Percentiles rank a stretch among this genome's conserved stretches.
Evolutionary conservation across 2,797 vertebrate genomes (phyloP).

Genomic region (Chaetodon trifasciatus): DNA sequence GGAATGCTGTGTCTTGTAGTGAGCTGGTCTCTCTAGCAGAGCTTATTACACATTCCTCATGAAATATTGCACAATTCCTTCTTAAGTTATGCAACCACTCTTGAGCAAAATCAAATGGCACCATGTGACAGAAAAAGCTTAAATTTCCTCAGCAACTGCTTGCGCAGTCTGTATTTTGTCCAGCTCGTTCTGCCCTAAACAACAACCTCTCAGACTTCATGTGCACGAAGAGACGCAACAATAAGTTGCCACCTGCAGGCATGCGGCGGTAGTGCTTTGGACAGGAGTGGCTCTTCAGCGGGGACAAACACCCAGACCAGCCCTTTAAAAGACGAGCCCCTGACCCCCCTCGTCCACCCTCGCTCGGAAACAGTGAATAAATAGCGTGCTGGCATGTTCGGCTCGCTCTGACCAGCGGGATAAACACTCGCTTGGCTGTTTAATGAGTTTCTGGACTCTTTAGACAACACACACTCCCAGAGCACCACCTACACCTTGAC

Average conservation of each 20-base stretch:
- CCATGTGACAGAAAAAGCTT: slow-evolving; percentile 24
- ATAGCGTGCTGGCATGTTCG: slow-evolving; percentile 19
- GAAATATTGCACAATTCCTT: slow-evolving; percentile 52
- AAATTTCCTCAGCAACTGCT: slow-evolving; percentile 28
- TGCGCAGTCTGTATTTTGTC: slow-evolving; percentile 17
- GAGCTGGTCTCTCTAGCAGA: slow-evolving; percentile 38
- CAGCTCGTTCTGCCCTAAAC: slow-evolving; percentile 3
- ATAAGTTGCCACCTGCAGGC: slow-evolving; percentile 28
- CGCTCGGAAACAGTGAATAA: slow-evolving; percentile 39
- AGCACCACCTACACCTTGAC: slow-evolving; percentile 56
- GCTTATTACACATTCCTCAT: slow-evolving; percentile 59
- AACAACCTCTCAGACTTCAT: neutral
- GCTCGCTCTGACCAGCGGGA: slow-evolving; percentile 43
- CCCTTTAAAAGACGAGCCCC: slow-evolving; percentile 4
- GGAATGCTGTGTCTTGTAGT: slow-evolving; percentile 22
- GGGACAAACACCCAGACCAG: slow-evolving; percentile 1
- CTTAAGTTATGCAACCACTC: slow-evolving; percentile 57
- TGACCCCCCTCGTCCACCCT: neutral
- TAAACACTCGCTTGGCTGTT: slow-evolving; percentile 58
- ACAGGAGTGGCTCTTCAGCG: slow-evolving; percentile 34
- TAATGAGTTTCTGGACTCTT: slow-evolving; percentile 46
- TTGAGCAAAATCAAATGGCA: slow-evolving; percentile 27
- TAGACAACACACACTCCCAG: slow-evolving; percentile 20
- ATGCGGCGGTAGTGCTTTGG: slow-evolving; percentile 4
- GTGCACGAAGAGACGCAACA: slow-evolving; percentile 6